Evolutionary conservation across 1,140 invertebrate genomes (phyloP).

Genomic region (Calliphora vicina): DNA sequence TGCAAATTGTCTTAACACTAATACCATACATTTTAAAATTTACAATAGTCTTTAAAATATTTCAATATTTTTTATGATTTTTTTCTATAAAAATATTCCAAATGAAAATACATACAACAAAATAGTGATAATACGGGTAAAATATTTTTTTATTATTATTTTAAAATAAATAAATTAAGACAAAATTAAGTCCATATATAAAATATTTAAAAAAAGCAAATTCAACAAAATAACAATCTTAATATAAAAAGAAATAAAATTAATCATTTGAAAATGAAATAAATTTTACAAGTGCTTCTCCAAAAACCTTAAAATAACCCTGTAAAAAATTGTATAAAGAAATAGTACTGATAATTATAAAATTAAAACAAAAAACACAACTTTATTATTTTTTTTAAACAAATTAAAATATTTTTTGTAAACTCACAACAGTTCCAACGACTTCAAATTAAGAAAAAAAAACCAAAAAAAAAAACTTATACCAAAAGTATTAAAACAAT

Average conservation of each 20-base stretch:
- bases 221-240: too few relatives aligned
- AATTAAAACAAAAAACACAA: background rate
- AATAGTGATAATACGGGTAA: conserved; percentile 10
- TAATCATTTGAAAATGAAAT: background rate
- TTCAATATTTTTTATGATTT: too few relatives aligned
- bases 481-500: background rate
- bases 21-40: too few relatives aligned
- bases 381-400: background rate
- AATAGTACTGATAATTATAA: background rate
- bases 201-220: background rate
- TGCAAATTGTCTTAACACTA: too few relatives aligned
- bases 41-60: too few relatives aligned
- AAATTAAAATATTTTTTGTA: background rate
- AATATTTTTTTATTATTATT: background rate
- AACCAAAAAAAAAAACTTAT: background rate
- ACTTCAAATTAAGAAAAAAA: background rate
- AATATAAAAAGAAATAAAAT: too few relatives aligned
- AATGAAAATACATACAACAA: background rate
- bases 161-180: background rate
- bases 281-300: background rate
- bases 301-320: background rate
- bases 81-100: background rate
- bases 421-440: background rate
- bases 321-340: background rate
- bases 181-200: background rate